Percentiles rank a stretch among this genome's conserved stretches.
These are phyloP conservation scores for Scatophagus argus DNA, from an alignment of 2,113 vertebrate species.

Conservation along the genomic window DNA sequence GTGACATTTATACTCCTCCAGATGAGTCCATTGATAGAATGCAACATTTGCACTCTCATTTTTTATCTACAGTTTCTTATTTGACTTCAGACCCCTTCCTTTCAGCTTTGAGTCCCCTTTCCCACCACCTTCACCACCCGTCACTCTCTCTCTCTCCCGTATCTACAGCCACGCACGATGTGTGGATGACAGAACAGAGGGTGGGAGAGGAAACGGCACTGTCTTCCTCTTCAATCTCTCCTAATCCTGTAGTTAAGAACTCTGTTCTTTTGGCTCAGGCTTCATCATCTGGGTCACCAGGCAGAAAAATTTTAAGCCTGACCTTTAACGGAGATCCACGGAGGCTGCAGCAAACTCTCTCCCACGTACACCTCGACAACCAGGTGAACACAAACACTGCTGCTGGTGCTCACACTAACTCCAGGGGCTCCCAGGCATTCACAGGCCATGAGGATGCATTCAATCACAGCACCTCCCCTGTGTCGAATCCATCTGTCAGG, in stretches of 20 bases:
- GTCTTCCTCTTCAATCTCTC: not conserved
- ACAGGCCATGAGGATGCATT: not conserved
- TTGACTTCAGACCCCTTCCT: conserved; percentile 10
- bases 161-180: not conserved
- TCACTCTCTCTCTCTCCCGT: not conserved
- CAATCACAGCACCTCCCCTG: not conserved
- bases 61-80: conserved; percentile 17
- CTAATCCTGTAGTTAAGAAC: not conserved
- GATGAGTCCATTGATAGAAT: conserved; percentile 16
- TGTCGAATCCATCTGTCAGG: conserved; percentile 1
- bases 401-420: not conserved
- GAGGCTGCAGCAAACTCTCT: not conserved
- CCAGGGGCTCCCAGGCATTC: not conserved
- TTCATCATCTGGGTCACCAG: conserved; percentile 12
- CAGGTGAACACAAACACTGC: not conserved
- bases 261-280: not conserved
- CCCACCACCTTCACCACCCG: conserved; percentile 8
- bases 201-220: not conserved
- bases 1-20: not conserved
- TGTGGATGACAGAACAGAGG: not conserved
- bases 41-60: not conserved
- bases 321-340: not conserved
- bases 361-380: not conserved
- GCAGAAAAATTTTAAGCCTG: not conserved
- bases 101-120: not conserved